A percentile compares a stretch with the other conserved stretches of the same genome.
These are phyloP conservation scores for Strigamia crassipes DNA, from an alignment of 2,888 invertebrate genomes.

Conservation along the genomic window DNA sequence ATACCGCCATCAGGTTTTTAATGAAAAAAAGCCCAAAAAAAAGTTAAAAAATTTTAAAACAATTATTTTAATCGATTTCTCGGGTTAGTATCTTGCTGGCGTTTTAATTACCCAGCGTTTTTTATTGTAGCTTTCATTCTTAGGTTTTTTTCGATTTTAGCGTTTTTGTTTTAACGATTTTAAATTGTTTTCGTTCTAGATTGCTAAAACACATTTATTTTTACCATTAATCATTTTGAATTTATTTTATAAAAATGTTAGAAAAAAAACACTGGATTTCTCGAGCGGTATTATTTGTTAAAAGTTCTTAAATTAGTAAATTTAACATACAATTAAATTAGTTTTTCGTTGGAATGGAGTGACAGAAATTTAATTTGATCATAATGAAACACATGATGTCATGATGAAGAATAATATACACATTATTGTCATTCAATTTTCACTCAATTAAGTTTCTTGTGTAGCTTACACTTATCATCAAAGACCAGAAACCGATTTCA, in stretches of 20 bases:
- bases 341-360: neutral
- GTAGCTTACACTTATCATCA: neutral
- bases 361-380: neutral
- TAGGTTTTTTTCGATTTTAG: too few species aligned
- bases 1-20: too few species aligned
- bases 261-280: neutral
- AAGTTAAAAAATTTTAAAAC: too few species aligned
- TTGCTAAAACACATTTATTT: conserved; percentile 6
- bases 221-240: neutral
- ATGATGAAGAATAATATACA: neutral
- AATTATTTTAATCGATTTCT: too few species aligned
- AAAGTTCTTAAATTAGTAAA: neutral
- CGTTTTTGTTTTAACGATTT: too few species aligned
- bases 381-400: neutral
- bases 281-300: neutral
- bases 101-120: too few species aligned
- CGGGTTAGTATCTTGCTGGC: too few species aligned
- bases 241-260: neutral
- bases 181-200: neutral
- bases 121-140: too few species aligned
- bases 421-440: neutral
- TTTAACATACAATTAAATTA: too few species aligned
- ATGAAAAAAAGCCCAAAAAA: too few species aligned
- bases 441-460: neutral
- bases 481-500: neutral